Evolutionary conservation across 2,113 vertebrate species (phyloP), one percentile per base, ranked within the genome.

Genomic region (Dipodomys stephensi): DNA sequence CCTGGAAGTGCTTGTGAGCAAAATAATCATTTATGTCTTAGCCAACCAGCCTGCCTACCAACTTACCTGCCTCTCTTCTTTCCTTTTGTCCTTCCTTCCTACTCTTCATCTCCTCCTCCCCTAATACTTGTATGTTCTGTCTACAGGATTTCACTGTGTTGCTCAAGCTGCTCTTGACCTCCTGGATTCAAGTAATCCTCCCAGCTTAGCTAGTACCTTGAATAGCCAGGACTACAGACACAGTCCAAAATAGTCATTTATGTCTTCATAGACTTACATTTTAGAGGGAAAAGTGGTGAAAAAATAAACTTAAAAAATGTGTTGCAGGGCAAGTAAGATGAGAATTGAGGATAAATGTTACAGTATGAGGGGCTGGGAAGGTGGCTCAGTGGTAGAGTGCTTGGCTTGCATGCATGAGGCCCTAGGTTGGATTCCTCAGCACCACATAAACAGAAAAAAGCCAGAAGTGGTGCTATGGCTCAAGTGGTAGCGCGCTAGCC

Each of bases 21-120:
- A 84, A 95, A 67, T n/a, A 74, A 32, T 80, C 28, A 69, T 86
- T 92, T 87, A 65, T 19, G 68, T 81, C 16, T 10, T 88, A 81
- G 78, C 53, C 49, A 57, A 57, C 53, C 15, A 57, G 15, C 53
- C 53, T 57, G 3, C 53, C 53, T 57, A 57, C 53, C 53, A 57
- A 18, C 53, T 18, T 16, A 57, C 16, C 53, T 57, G 53, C 53
- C 53, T 39, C 39, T 39, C 39, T 39, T 39, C 39, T 39, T 39
- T 39, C 39, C 39, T 39, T 39, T 39, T 39, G 39, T 39, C 15
- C 53, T 57, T 57, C 53, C 15, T 57, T 57, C 53, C 53, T 57
- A 49, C 49, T 57, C 53, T 15, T 57, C 53, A 16, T 57, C 15
- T 57, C 15, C 15, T 57, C 53, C 53, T 57, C 53, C 53, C 49